Base-by-base conservation (phyloP, 2,113 vertebrate species). In the Glaucidium brasilianum region DNA sequence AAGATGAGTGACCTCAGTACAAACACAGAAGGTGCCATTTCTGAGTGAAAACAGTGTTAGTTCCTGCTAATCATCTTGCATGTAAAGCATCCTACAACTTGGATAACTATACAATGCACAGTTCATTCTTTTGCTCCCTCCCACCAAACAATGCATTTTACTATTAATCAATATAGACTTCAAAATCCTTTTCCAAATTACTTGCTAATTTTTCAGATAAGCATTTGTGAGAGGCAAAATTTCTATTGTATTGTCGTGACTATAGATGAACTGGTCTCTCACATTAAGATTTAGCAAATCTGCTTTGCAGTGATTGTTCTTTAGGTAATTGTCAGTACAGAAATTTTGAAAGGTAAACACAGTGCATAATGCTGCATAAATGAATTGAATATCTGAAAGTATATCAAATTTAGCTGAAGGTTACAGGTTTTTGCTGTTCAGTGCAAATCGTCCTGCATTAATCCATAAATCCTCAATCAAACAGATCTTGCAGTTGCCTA, bases 21-120 rank as follows among this genome's bases (percentile, higher is more conserved):
- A 9, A 86, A 83, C 62, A 91, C 5, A 43, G 17, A 49, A 60
- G 69, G 67, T 81, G 10, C 63, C 9, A 26, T 43, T 58, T 74
- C 35, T 34, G 47, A 85, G 56, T 95, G 43, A 92, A 72, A 91
- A 23, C 35, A 59, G 11, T 37, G 29, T 22, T 32, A 29, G 39
- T 27, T 94, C 27, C 34, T 72, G 26, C 15, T 5, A 67, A 64
- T 64, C 9, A 14, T 74, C 29, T 75, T n/a, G 12, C 30, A 66
- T 55, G 25, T 58, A 41, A 74, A 90, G 12, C 71, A 81, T 92
- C 66, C 58, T 88, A 55, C 78, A 83, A 13, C 47, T 85, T 90
- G 43, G 39, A 45, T 78, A 47, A 35, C 43, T 52, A 10, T 15
- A 35, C 21, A 60, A 5, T 8, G 9, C 73, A 34, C 34, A 79